Evolutionary conservation across 1,140 invertebrate genomes (phyloP).

Genomic region (Xylocopa sonorina): DNA sequence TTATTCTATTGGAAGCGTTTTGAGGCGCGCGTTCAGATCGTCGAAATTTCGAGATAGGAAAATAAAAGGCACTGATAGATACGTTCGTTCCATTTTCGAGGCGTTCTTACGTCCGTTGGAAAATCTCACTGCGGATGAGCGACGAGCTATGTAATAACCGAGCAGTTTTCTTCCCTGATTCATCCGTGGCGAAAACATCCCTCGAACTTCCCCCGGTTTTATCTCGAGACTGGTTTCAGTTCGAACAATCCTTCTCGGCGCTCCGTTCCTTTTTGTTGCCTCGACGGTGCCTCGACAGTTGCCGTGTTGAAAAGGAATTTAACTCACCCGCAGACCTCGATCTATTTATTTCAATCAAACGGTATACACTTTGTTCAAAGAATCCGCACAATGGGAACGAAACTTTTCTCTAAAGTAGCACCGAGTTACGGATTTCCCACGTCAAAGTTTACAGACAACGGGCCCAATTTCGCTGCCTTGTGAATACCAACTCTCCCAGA

Average conservation of each 20-base stretch:
- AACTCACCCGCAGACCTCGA: background rate
- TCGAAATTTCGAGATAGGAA: too few relatives aligned
- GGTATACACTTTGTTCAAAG: background rate
- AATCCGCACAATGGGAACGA: background rate
- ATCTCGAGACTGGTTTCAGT: too few relatives aligned
- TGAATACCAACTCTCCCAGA: background rate
- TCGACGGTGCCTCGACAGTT: background rate
- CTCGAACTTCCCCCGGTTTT: too few relatives aligned
- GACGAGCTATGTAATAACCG: background rate
- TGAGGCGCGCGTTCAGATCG: too few relatives aligned
- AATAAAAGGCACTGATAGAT: too few relatives aligned
- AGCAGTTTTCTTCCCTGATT: too few relatives aligned
- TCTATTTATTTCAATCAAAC: background rate
- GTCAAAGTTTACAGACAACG: background rate
- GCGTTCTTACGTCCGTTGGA: background rate
- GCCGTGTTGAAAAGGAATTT: background rate
- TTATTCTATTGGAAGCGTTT: too few relatives aligned
- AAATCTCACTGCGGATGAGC: background rate
- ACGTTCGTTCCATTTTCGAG: background rate
- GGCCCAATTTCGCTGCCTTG: background rate
- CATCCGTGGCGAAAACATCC: too few relatives aligned
- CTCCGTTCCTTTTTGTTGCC: background rate
- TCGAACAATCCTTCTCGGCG: too few relatives aligned
- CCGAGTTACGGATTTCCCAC: background rate
- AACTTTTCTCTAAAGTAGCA: background rate